A percentile compares a stretch with the other conserved stretches of the same genome.
These are phyloP conservation scores for Dugesia japonica DNA, from an alignment of 2,888 invertebrate genomes.

Conservation along the genomic window DNA sequence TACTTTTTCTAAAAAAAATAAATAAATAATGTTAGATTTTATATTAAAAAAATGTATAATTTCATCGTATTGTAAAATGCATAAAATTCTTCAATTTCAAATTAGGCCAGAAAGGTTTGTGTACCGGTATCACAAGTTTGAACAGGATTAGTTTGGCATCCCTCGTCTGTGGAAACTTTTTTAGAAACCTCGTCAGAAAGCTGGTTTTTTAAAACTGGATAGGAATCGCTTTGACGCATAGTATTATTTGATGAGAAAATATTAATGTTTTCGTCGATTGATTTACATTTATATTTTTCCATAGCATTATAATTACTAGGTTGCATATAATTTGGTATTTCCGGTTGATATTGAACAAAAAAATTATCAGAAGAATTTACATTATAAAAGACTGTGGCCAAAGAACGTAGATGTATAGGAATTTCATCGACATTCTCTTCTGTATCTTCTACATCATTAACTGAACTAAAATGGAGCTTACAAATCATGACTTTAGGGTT, in stretches of 20 bases:
- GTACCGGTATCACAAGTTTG: constrained; percentile 4
- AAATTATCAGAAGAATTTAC: constrained; percentile 6
- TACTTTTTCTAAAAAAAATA: neutral
- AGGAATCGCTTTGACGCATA: neutral
- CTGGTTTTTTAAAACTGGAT: neutral
- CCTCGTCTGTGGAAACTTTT: neutral
- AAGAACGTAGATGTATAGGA: neutral
- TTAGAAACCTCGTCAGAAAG: neutral
- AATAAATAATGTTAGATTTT: neutral
- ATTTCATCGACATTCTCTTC: constrained; percentile 14
- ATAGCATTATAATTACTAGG: neutral
- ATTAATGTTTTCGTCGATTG: neutral
- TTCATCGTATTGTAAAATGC: neutral
- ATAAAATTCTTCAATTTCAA: neutral
- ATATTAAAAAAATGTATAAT: neutral
- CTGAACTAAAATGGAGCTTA: neutral
- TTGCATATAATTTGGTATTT: neutral
- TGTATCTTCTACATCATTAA: neutral
- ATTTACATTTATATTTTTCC: neutral
- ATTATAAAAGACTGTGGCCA: neutral
- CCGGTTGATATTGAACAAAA: constrained; percentile 11
- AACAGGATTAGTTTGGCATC: neutral
- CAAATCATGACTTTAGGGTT: constrained; percentile 5
- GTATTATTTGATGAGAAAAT: neutral
- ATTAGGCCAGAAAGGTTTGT: neutral